Evolutionary conservation across 37 sponge, comb jelly and placozoan species (phyloP).

Genomic region (Cladorhizidae sp.): DNA sequence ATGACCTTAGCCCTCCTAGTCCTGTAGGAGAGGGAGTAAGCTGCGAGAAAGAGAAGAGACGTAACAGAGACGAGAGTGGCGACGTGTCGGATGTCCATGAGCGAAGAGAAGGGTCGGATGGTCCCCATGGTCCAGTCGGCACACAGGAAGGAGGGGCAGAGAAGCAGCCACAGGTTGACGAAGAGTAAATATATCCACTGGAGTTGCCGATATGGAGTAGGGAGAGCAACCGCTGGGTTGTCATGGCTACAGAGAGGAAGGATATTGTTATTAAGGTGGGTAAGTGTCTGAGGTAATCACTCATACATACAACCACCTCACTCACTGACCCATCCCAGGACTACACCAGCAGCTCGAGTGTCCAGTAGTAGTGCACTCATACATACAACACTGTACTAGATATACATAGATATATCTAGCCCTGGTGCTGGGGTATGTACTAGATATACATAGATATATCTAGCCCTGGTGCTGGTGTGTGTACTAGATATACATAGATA

Average conservation of each 20-base stretch:
- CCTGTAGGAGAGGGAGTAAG: background rate
- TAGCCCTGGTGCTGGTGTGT: too few species aligned
- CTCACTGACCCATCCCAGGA: too few species aligned
- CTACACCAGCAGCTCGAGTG: too few species aligned
- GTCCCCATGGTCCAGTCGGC: constrained; percentile 96
- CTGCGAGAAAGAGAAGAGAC: background rate
- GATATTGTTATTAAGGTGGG: background rate
- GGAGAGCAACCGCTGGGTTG: constrained; percentile 78
- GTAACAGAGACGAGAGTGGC: constrained; percentile 49
- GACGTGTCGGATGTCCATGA: constrained; percentile 75
- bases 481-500: too few species aligned
- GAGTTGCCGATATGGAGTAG: constrained; percentile 82
- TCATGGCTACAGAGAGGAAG: constrained; percentile 62
- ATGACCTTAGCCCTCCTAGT: constrained; percentile 25
- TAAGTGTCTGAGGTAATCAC: too few species aligned
- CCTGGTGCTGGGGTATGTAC: too few species aligned
- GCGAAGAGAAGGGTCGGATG: constrained; percentile 74
- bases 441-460: too few species aligned
- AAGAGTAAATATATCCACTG: constrained; percentile 81
- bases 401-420: too few species aligned
- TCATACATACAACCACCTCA: too few species aligned
- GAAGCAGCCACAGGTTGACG: constrained; percentile 76
- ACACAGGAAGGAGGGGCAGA: constrained; percentile 73
- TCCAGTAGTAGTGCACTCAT: background rate
- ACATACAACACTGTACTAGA: background rate